These are phyloP conservation scores for Tadarida brasiliensis DNA, from an alignment of 2,797 vertebrate species.

Conservation along the genomic window DNA sequence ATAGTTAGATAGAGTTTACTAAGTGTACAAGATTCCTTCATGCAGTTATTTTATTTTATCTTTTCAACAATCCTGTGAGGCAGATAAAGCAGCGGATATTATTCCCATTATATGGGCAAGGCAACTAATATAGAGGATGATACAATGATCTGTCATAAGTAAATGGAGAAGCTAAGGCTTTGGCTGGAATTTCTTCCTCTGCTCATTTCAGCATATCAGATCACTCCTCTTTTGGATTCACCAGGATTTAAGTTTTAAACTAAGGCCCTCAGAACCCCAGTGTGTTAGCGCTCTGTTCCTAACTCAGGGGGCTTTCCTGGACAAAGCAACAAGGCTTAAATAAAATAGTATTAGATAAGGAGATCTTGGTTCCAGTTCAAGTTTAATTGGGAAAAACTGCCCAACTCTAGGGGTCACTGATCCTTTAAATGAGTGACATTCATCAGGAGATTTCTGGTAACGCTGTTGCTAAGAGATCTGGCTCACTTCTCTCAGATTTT, in stretches of 20 bases:
- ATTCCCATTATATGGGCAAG: neutral
- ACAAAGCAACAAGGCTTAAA: neutral
- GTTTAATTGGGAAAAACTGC: neutral
- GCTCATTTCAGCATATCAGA: neutral
- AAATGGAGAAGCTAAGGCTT: neutral
- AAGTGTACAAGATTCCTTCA: neutral
- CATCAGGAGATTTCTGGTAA: neutral
- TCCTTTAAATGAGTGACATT: neutral
- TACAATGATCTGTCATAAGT: neutral
- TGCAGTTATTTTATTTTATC: neutral
- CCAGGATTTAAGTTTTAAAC: neutral
- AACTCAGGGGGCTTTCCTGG: neutral
- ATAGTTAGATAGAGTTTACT: neutral
- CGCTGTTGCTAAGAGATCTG: neutral
- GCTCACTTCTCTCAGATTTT: neutral
- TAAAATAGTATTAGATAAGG: neutral
- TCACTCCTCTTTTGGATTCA: neutral
- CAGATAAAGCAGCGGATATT: neutral
- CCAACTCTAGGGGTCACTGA: neutral
- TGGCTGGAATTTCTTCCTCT: neutral
- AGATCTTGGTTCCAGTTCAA: neutral
- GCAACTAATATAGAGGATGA: neutral
- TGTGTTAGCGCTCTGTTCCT: neutral
- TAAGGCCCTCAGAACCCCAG: neutral
- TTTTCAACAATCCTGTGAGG: neutral